These are phyloP conservation scores for Colostygia pectinataria DNA, from an alignment of 2,888 invertebrate species.

Conservation along the genomic window DNA sequence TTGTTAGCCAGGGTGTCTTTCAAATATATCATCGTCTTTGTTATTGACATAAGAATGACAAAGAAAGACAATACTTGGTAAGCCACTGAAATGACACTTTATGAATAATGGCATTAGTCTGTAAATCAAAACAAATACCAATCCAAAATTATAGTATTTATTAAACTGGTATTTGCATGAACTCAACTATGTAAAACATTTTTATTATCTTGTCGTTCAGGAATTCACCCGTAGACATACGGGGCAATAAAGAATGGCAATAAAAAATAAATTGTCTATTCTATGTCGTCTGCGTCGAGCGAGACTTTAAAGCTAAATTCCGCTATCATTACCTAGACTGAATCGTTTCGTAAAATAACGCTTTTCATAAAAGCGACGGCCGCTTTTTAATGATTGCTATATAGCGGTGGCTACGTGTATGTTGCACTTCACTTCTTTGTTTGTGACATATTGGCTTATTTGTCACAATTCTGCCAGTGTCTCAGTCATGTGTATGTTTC, in stretches of 20 bases:
- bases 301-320: not conserved
- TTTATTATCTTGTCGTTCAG: slow-evolving; percentile 26
- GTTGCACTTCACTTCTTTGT: no score
- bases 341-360: not conserved
- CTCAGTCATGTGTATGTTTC: no score
- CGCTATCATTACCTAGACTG: slow-evolving; percentile 14
- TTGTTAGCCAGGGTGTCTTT: no score
- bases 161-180: slow-evolving; percentile 14
- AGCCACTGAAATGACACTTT: no score
- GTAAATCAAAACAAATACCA: not conserved
- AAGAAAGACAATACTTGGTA: no score
- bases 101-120: no score
- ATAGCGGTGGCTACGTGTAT: no score
- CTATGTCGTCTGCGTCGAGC: slow-evolving; percentile 7
- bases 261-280: slow-evolving; percentile 33
- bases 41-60: no score
- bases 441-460: no score
- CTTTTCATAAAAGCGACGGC: not conserved
- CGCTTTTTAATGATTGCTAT: no score
- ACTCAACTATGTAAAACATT: slow-evolving; percentile 10
- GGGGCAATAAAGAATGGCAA: slow-evolving; percentile 25
- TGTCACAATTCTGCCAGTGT: no score
- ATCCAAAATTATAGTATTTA: not conserved
- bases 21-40: no score
- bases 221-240: slow-evolving; percentile 16